Base-by-base conservation (phyloP, 2,888 invertebrate species). In the Drepana falcataria region DNA sequence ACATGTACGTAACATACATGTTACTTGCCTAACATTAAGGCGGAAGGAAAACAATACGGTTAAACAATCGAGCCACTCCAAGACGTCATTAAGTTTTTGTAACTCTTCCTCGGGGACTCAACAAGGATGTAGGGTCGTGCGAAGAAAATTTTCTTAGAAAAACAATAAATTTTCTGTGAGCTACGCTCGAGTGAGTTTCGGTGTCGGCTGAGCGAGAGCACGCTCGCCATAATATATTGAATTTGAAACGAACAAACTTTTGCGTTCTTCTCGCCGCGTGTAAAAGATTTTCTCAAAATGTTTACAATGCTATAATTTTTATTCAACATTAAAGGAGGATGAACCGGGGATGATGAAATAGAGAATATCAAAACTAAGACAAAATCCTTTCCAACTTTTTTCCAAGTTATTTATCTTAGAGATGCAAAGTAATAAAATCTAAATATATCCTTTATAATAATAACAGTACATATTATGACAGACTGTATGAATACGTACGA, bases 171-270 rank as follows among this genome's bases (percentile, higher is more conserved):
- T 89, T 85, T 86, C 83, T 79, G 84, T 80, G 84, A 84, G 87
- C 80, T 78, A 82, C 88, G 90, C 90, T 88, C 87, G 90, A 90
- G 87, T 87, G 89, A 87, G 88, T 88, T 89, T 88, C 85, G 83
- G 85, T 88, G 90, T 89, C 88, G 90, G 86, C 84, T 86, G 86
- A 87, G 83, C 83, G 85, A 80, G 86, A 85, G 89, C 90, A 87
- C 90, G 90, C 90, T 81, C 88, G 82, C 87, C 83, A 82, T 90
- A 91, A 90, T 90, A 91, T 90, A 91, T 91, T 91, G 90, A 89
- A 91, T 91, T 88, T 88, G 87, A 90, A 91, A 87, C 87, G 89
- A 87, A 90, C 87, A 89, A 91, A 90, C 85, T 91, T 90, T 87
- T 77, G 79, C 87, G 83, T 86, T 84, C 82, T 77, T 77, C 73